Evolutionary conservation across 2,113 vertebrate species (phyloP), one percentile per base, ranked within the genome.

Genomic region (Thalassarche chlororhynchos): DNA sequence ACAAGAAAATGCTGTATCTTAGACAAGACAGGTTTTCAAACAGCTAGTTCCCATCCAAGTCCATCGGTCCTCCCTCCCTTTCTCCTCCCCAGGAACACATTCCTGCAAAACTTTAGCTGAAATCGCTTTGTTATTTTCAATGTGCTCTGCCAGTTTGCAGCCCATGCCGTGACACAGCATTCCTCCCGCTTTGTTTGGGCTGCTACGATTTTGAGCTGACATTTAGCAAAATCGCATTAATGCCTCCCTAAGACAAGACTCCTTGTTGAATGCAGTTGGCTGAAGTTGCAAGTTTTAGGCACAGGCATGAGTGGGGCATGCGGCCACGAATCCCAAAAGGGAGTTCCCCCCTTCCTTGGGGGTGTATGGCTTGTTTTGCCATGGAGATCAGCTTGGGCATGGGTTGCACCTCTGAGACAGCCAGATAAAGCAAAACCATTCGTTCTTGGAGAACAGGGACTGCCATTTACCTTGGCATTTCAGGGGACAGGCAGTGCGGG

Each of bases 111-210:
- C 19, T 65, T 10, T 1, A 29, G 38, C 31, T 89, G 84, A 64
- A 93, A 79, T 7, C 5, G 10, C 86, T 82, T 32, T 74, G 92
- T 91, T 96, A 28, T 87, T 92, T 40, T 5, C 18, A 8, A 51
- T 1, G 2, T 10, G 52, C 34, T n/a, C 57, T 76, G 92, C 38
- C 92, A 75, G 89, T 49, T 26, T 17, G 19, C 60, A 89, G 76
- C 84, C 94, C 40, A 6, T 96, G 93, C 94, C 81, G 34, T 89
- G 93, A 85, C 91, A 85, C 80, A 93, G 95, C 93, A 85, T 87
- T 96, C 87, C 87, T 85, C 31, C 47, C 0, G 10, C 90, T 87
- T 64, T 92, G 51, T 84, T 54, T 58, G 38, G 95, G 46, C 95
- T 47, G 82, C 76, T 62, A 8, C 8, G 5, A 6, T 51, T 40